A percentile compares a stretch with the other conserved stretches of the same genome.
phyloP scores from a whole-genome alignment of 1,140 invertebrate genomes.

The Cephus cinctus region DNA sequence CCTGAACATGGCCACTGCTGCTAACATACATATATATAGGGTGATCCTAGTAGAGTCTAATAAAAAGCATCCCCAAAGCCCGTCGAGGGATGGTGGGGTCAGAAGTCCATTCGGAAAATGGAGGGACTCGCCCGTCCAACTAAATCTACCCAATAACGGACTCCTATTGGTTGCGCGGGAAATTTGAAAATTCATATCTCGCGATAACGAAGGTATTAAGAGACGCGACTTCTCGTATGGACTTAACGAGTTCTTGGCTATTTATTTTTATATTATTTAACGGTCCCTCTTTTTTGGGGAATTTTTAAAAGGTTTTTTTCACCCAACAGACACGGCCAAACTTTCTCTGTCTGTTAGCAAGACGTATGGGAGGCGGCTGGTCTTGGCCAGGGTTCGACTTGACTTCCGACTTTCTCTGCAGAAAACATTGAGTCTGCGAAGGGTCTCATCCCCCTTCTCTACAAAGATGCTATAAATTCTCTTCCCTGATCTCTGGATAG shows the following conservation, averaged over 20 bases:
- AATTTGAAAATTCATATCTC: constrained; percentile 2
- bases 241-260: no score
- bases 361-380: constrained; percentile 53
- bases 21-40: constrained; percentile 23
- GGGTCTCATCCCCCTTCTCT: constrained; percentile 34
- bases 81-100: constrained; percentile 41
- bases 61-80: constrained; percentile 53
- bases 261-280: no score
- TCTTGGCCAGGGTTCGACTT: constrained; percentile 52
- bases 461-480: constrained; percentile 56
- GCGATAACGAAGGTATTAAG: neutral
- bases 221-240: neutral
- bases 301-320: constrained; percentile 21
- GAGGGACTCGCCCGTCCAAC: constrained; percentile 52
- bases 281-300: constrained; percentile 38
- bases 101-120: constrained; percentile 58
- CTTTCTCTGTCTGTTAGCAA: constrained; percentile 48
- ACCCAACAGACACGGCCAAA: constrained; percentile 34
- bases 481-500: constrained; percentile 33
- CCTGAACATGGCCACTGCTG: constrained; percentile 42
- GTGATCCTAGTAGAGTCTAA: constrained; percentile 51
- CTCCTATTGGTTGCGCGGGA: constrained; percentile 36
- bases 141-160: constrained; percentile 53
- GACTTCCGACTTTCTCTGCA: constrained; percentile 56
- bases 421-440: constrained; percentile 57